phyloP scores from a whole-genome alignment of 2,888 invertebrate genomes.

The Melinaea marsaeus region DNA sequence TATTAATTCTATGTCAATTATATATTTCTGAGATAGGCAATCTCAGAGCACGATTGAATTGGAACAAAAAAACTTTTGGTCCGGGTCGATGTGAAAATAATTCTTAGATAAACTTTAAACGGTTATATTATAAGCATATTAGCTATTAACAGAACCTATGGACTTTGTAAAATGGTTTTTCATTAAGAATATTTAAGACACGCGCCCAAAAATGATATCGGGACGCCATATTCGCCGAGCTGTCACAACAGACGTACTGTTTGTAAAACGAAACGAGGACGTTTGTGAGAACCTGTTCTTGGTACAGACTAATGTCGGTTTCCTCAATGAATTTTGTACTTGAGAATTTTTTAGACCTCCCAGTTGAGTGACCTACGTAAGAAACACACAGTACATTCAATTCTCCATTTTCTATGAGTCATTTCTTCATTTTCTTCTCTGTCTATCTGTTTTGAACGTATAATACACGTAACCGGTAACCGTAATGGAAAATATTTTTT shows the following conservation, averaged over 20 bases:
- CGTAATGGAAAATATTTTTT: slow-evolving; percentile 73
- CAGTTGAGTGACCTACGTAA: slow-evolving; percentile 32
- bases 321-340: slow-evolving; percentile 51
- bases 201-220: slow-evolving; percentile 10
- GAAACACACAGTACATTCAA: background rate
- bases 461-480: slow-evolving; percentile 48
- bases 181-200: background rate
- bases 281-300: slow-evolving; percentile 52
- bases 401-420: slow-evolving; percentile 36
- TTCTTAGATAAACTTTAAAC: slow-evolving; percentile 23
- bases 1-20: slow-evolving; percentile 45
- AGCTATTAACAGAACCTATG: background rate
- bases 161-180: background rate
- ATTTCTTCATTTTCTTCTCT: slow-evolving; percentile 45
- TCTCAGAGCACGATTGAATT: slow-evolving; percentile 56
- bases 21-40: slow-evolving; percentile 56
- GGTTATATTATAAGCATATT: background rate
- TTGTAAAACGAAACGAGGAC: slow-evolving; percentile 56
- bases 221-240: slow-evolving; percentile 36
- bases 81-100: slow-evolving; percentile 45
- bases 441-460: slow-evolving; percentile 49
- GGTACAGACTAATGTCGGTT: slow-evolving; percentile 42
- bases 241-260: slow-evolving; percentile 47
- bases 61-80: slow-evolving; percentile 48
- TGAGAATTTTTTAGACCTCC: slow-evolving; percentile 33